Evolutionary conservation across 2,797 vertebrate species (phyloP).

Genomic region (Micromesistius poutassou): DNA sequence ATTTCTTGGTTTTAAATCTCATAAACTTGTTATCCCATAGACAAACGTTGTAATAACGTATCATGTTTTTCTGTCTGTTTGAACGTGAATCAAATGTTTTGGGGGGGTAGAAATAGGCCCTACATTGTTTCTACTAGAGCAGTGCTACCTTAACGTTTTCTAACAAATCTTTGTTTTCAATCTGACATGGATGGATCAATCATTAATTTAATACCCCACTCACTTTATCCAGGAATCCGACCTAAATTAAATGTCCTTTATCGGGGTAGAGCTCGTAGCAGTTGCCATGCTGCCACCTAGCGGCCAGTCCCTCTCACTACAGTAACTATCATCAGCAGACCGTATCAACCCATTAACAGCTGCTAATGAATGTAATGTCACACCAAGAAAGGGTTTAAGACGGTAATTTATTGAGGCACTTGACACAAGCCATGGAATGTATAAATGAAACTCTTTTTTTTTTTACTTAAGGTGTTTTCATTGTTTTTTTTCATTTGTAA

Average conservation of each 20-base stretch:
- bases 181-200: no score
- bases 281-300: background rate
- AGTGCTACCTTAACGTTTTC: no score
- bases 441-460: conserved; percentile 51
- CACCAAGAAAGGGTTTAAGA: conserved; percentile 2
- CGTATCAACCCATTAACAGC: background rate
- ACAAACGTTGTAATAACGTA: no score
- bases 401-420: conserved; percentile 80
- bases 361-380: background rate
- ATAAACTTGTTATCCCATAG: background rate
- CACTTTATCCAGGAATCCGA: background rate
- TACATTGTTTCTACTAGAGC: background rate
- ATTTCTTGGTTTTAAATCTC: no score
- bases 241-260: background rate
- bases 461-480: conserved; percentile 47
- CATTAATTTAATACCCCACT: no score
- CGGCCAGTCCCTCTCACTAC: background rate
- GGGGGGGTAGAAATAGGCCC: no score
- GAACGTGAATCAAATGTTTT: no score
- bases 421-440: conserved; percentile 74
- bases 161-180: no score
- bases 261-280: background rate
- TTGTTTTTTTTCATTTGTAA: conserved; percentile 68
- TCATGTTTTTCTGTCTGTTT: no score
- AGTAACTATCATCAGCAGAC: background rate